phyloP scores from a whole-genome alignment of 2,797 vertebrate species.

The Artibeus lituratus region DNA sequence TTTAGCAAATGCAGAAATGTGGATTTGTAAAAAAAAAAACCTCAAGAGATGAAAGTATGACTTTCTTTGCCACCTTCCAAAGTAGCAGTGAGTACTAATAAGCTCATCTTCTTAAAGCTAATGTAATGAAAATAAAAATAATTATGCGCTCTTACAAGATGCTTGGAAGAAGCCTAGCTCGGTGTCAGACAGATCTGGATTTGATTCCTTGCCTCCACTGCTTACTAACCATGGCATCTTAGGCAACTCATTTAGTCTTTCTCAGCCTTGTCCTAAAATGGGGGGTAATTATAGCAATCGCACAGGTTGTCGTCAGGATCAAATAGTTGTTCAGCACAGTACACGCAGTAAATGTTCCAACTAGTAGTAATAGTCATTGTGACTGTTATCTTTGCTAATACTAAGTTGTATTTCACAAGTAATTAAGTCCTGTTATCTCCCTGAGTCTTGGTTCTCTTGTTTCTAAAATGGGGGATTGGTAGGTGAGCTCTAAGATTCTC shows the following conservation, averaged over 20 bases:
- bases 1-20: background rate
- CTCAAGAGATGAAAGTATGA: background rate
- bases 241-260: background rate
- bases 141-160: background rate
- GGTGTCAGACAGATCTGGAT: background rate
- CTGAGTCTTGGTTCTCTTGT: constrained; percentile 20
- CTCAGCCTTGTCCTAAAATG: background rate
- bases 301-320: background rate
- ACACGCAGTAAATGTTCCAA: background rate
- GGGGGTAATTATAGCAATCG: background rate
- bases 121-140: background rate
- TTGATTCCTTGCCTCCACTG: background rate
- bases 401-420: constrained; percentile 35
- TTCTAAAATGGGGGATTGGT: background rate
- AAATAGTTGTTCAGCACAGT: background rate
- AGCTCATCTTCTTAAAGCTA: background rate
- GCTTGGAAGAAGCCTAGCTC: background rate
- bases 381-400: constrained; percentile 19
- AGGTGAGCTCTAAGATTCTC: background rate
- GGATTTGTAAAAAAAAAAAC: background rate
- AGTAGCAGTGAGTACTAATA: background rate
- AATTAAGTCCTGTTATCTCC: constrained; percentile 45
- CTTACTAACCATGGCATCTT: background rate
- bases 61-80: background rate
- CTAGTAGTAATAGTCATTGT: background rate